Conservation (phyloP, 2,113 vertebrate genomes). For the Picathartes gymnocephalus region DNA sequence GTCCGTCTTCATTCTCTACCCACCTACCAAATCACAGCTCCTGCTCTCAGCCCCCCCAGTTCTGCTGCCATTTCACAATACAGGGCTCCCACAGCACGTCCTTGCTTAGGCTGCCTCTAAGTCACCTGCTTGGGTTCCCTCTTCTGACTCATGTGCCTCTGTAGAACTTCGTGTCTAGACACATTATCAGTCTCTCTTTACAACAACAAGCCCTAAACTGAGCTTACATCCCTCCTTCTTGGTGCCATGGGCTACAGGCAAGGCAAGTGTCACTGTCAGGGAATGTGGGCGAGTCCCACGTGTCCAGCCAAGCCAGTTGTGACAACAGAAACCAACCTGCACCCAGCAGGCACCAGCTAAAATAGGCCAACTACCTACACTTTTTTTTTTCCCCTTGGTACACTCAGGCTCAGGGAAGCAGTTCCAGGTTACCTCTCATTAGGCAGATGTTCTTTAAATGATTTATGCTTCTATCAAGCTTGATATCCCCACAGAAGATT, state of each 20-base stretch:
- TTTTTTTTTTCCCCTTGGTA: neutral
- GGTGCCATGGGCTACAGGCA: neutral
- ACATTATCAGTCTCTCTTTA: neutral
- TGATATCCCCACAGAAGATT: slow-evolving; percentile 61
- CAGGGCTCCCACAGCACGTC: neutral
- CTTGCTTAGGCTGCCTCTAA: neutral
- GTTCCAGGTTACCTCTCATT: slow-evolving; percentile 57
- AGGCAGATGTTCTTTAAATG: slow-evolving; percentile 62
- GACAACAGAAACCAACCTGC: neutral
- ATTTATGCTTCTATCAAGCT: slow-evolving; percentile 67
- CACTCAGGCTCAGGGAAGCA: slow-evolving; percentile 16
- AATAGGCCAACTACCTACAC: neutral
- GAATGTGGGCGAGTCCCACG: rapidly evolving
- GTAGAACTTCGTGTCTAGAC: neutral
- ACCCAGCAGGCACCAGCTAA: neutral
- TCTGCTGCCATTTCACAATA: neutral
- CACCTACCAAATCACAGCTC: neutral
- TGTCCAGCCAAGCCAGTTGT: neutral
- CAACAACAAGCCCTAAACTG: neutral
- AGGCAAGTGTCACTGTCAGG: neutral
- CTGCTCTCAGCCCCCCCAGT: neutral
- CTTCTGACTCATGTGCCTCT: neutral
- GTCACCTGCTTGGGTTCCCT: neutral
- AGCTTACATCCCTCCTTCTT: neutral
- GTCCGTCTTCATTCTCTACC: neutral